Evolutionary conservation across 2,113 vertebrate species (phyloP), one percentile per base, ranked within the genome.

Genomic region (Hypocryptadius cinnamomeus): DNA sequence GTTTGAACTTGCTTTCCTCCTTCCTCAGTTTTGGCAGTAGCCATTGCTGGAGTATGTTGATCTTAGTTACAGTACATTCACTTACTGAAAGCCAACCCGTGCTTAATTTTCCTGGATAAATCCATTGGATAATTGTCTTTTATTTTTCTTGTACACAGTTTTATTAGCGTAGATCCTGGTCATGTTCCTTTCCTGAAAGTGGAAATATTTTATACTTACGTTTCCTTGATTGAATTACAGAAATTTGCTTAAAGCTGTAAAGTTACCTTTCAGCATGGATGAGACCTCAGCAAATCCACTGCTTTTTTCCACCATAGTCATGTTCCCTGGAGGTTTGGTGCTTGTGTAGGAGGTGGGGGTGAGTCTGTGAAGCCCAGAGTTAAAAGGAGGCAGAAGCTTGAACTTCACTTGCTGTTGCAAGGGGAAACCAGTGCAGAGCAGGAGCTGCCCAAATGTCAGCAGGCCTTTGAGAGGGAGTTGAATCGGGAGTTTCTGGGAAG

Each of bases 401-500:
- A 91, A 66, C 53, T 70, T 56, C 22, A 8, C 45, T 91, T 88
- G 73, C 89, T 24, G 91, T 93, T 90, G 89, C 77, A 37, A 56
- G 82, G 90, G 84, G 94, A 91, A 92, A 79, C 86, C 4, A 2
- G 31, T 48, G 87, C 61, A 85, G 93, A 57, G 61, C 71, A 27
- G 78, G 68, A 76, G 73, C 68, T 92, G 71, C 51, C 72, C 82
- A 84, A 68, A 90, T 79, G 90, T 39, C 80, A 73, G 57, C 39
- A 20, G 65, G 51, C 90, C 92, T 95, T 96, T 63, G 91, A 92
- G 94, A 94, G 59, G 19, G 39, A 94, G 85, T 64, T 94, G 84
- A 89, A 95, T 91, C 6, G 21, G 39, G 61, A 93, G 87, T 81
- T 88, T 96, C 86, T 95, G 96, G 90, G 89, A 88, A 95, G 95